Evolutionary conservation across 2,888 invertebrate genomes (phyloP).

Genomic region (Syritta pipiens): DNA sequence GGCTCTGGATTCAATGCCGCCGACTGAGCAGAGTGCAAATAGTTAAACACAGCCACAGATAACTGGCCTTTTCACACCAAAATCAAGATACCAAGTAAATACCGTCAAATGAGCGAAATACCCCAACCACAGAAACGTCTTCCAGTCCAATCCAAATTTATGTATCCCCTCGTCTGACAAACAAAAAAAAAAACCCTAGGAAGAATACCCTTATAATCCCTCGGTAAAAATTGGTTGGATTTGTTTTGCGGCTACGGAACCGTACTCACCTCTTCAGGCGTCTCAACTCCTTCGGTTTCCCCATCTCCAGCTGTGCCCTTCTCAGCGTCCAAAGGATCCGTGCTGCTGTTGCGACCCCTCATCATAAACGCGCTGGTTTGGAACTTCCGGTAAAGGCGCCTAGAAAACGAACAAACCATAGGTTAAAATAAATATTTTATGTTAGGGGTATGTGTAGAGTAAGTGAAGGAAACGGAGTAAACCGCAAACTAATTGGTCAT

Average conservation of each 20-base stretch:
- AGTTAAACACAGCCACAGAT: constrained; percentile 31
- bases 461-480: constrained; percentile 16
- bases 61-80: constrained; percentile 63
- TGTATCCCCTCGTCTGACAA: constrained; percentile 18
- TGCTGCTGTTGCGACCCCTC: constrained; percentile 63
- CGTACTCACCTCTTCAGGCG: constrained; percentile 62
- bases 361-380: constrained; percentile 66
- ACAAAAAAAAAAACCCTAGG: not conserved
- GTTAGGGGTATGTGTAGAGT: not conserved
- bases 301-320: constrained; percentile 72
- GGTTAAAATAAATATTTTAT: constrained; percentile 52
- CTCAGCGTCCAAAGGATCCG: constrained; percentile 68
- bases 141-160: constrained; percentile 52
- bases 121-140: constrained; percentile 15
- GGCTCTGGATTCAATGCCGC: not conserved
- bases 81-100: constrained; percentile 63
- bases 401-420: constrained; percentile 44
- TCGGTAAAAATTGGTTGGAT: constrained; percentile 42
- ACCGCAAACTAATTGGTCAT: constrained; percentile 62
- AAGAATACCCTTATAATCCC: constrained; percentile 42
- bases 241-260: constrained; percentile 32
- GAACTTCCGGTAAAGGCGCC: constrained; percentile 71
- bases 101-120: constrained; percentile 39
- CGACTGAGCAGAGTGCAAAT: constrained; percentile 30
- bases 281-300: constrained; percentile 71